phyloP scores from a whole-genome alignment of 92 coral and sea anemone genomes.

The Porites divaricata region DNA sequence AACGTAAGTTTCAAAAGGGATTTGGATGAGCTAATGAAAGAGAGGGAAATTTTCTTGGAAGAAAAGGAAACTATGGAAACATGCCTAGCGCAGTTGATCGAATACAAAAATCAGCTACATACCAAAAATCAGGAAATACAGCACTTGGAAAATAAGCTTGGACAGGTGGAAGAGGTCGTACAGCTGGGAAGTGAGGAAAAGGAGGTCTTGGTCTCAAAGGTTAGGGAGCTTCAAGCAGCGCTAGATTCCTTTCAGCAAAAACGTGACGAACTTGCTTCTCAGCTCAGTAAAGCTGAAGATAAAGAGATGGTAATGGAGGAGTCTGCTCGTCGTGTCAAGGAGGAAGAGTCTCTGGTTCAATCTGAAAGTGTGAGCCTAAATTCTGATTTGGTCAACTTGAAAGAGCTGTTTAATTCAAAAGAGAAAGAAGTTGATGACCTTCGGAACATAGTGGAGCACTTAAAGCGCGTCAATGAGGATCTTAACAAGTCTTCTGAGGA shows the following conservation, averaged over 20 bases:
- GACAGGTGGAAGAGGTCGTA: conserved; percentile 16
- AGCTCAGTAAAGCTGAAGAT: conserved; percentile 17
- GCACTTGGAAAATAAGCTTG: conserved; percentile 26
- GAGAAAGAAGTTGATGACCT: conserved; percentile 33
- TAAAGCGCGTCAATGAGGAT: conserved; percentile 36
- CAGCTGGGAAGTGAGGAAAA: conserved; percentile 10
- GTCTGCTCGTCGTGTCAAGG: neutral
- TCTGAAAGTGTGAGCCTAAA: conserved; percentile 29
- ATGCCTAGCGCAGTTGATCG: conserved; percentile 48
- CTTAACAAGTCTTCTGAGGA: conserved; percentile 9
- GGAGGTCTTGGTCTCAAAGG: neutral
- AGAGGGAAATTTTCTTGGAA: conserved; percentile 41
- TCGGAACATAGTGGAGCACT: conserved; percentile 30
- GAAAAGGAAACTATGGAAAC: conserved; percentile 48
- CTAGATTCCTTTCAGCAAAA: conserved; percentile 14
- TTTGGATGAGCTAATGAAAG: conserved; percentile 44
- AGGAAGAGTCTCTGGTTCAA: conserved; percentile 22
- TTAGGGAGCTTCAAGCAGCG: conserved; percentile 12
- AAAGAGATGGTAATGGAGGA: conserved; percentile 17
- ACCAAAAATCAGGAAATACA: conserved; percentile 42
- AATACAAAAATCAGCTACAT: conserved; percentile 59
- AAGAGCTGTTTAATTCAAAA: conserved; percentile 8
- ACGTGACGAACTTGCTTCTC: conserved; percentile 50
- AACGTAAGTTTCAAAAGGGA: conserved; percentile 65
- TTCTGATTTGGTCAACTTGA: conserved; percentile 5